Conservation (phyloP, 2,888 invertebrate genomes). For the Yponomeuta plumbellus region DNA sequence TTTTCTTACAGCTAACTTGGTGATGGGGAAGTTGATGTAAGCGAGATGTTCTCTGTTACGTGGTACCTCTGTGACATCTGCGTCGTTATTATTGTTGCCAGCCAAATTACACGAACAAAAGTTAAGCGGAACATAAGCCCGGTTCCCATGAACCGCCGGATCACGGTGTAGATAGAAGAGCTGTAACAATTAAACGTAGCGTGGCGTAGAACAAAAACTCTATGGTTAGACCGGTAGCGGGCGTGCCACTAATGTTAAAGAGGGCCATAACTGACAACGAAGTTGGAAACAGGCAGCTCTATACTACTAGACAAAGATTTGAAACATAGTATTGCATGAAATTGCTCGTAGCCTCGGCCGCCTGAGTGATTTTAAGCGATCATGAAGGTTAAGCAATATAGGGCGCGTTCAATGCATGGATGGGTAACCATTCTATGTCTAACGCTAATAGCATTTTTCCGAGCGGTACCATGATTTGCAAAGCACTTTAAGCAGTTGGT, state of each 20-base stretch:
- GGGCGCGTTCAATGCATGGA: too few relatives aligned
- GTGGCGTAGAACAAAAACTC: slow-evolving; percentile 47
- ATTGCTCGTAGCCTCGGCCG: too few relatives aligned
- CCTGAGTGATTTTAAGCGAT: too few relatives aligned
- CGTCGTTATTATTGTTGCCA: slow-evolving; percentile 24
- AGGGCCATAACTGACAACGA: slow-evolving; percentile 52
- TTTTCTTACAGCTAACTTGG: too few relatives aligned
- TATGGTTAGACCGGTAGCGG: slow-evolving; percentile 62
- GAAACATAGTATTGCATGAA: background rate
- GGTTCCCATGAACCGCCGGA: slow-evolving; percentile 70
- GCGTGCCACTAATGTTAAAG: slow-evolving; percentile 67
- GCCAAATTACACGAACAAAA: slow-evolving; percentile 55
- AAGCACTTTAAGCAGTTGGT: too few relatives aligned
- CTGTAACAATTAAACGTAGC: slow-evolving; percentile 67
- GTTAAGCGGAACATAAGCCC: slow-evolving; percentile 52
- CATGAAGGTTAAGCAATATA: too few relatives aligned
- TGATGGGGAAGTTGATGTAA: too few relatives aligned
- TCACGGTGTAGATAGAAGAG: slow-evolving; percentile 55
- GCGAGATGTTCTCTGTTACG: background rate
- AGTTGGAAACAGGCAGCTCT: slow-evolving; percentile 29
- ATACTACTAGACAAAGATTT: background rate
- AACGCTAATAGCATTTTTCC: too few relatives aligned
- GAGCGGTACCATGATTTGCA: too few relatives aligned
- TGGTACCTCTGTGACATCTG: background rate
- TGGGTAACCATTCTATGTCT: too few relatives aligned